Conservation (phyloP, 2,113 vertebrate species). For the Tragelaphus scriptus region DNA sequence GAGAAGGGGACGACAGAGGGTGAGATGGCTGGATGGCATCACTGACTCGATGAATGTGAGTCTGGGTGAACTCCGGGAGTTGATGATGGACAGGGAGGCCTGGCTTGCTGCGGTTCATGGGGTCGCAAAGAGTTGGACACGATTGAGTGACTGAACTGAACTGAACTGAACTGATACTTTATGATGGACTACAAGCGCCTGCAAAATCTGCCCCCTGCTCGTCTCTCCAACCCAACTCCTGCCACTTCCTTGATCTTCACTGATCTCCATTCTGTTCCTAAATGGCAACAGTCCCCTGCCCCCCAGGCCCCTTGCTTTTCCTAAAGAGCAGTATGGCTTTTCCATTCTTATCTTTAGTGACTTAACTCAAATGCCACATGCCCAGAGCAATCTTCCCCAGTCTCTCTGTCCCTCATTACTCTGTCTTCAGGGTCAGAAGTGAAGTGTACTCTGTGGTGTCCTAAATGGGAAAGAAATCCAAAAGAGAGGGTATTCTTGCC, state of each 20-base stretch:
- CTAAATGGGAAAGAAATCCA: background rate
- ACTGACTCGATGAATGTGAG: no score
- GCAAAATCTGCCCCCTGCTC: background rate
- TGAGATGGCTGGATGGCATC: no score
- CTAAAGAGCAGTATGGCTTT: background rate
- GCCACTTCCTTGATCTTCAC: background rate
- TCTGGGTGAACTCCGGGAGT: no score
- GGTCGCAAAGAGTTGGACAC: no score
- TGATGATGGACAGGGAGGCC: no score
- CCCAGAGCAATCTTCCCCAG: background rate
- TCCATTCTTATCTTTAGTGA: background rate
- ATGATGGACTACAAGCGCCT: background rate
- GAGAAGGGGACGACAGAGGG: no score
- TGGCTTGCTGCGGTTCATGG: no score
- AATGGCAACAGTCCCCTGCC: background rate
- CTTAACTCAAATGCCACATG: background rate
- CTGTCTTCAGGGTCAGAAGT: background rate
- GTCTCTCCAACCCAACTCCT: background rate
- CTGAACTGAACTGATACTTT: background rate
- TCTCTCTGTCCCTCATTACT: background rate
- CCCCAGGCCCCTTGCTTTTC: background rate
- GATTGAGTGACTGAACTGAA: no score
- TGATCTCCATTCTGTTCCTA: background rate
- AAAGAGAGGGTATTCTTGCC: background rate
- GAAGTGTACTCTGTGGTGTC: background rate